A percentile compares a stretch with the other conserved stretches of the same genome.
Conservation (phyloP, 2,888 invertebrate species). For the Lasioglossum oenotherae region DNA sequence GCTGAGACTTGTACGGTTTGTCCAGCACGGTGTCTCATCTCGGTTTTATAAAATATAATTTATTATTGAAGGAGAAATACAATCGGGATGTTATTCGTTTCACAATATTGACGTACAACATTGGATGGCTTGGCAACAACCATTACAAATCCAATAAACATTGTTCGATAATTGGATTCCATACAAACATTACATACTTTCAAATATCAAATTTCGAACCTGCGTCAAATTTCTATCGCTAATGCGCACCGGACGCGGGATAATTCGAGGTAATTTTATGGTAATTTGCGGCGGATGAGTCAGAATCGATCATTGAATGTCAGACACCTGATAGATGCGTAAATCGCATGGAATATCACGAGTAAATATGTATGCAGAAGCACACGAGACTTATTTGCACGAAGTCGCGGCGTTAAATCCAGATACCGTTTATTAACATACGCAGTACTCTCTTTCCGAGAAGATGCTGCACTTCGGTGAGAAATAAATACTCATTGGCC, state of each 20-base stretch:
- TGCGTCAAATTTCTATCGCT: neutral
- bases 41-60: conserved; percentile 2
- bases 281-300: neutral
- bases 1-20: neutral
- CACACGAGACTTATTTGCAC: conserved; percentile 49
- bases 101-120: neutral
- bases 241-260: neutral
- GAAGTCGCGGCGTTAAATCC: conserved; percentile 48
- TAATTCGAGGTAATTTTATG: neutral
- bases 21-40: conserved; percentile 7
- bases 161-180: neutral
- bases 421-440: conserved; percentile 50
- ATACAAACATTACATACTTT: neutral
- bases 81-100: neutral
- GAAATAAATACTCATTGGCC: conserved; percentile 49
- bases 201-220: neutral
- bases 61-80: neutral
- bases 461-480: conserved; percentile 32
- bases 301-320: conserved; percentile 19
- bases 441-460: conserved; percentile 42
- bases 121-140: neutral
- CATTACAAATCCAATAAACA: neutral
- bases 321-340: conserved; percentile 12
- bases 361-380: conserved; percentile 45
- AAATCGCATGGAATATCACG: conserved; percentile 49